Conservation (phyloP, 1,140 invertebrate species). For the Solen grandis region DNA sequence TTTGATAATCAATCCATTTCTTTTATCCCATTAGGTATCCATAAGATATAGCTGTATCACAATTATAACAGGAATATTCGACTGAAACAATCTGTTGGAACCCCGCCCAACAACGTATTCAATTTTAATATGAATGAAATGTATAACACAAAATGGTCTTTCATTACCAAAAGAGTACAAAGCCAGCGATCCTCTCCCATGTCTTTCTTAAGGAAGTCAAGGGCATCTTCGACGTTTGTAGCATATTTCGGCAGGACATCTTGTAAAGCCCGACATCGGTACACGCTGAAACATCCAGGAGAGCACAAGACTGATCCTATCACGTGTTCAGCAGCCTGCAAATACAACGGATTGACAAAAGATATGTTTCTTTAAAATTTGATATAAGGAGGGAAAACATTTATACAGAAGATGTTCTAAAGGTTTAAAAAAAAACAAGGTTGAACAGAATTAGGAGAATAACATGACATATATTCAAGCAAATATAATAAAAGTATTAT, state of each 20-base stretch:
- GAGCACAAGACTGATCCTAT: slow-evolving; percentile 77
- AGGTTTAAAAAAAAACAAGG: too few relatives aligned
- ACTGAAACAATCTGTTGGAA: not conserved
- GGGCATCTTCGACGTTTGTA: slow-evolving; percentile 93
- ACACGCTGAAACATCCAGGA: slow-evolving; percentile 98
- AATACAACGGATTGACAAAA: too few relatives aligned
- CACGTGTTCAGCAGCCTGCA: slow-evolving; percentile 76
- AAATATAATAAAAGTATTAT: too few relatives aligned
- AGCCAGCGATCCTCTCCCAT: too few relatives aligned
- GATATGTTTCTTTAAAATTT: too few relatives aligned
- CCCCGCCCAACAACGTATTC: too few relatives aligned
- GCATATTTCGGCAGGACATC: slow-evolving; percentile 99
- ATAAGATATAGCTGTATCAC: not conserved
- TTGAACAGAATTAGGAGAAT: too few relatives aligned
- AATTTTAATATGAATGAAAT: not conserved
- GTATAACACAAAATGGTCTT: slow-evolving; percentile 65
- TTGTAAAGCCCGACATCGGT: slow-evolving; percentile 94
- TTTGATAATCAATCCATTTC: not conserved
- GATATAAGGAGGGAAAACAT: too few relatives aligned
- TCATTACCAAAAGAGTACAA: slow-evolving; percentile 74
- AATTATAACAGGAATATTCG: too few relatives aligned
- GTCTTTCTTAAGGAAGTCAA: slow-evolving; percentile 99
- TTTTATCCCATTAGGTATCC: not conserved
- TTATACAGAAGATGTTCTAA: too few relatives aligned
- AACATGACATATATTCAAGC: too few relatives aligned